phyloP scores from a whole-genome alignment of 2,888 invertebrate species.

The Catocala sponsa region DNA sequence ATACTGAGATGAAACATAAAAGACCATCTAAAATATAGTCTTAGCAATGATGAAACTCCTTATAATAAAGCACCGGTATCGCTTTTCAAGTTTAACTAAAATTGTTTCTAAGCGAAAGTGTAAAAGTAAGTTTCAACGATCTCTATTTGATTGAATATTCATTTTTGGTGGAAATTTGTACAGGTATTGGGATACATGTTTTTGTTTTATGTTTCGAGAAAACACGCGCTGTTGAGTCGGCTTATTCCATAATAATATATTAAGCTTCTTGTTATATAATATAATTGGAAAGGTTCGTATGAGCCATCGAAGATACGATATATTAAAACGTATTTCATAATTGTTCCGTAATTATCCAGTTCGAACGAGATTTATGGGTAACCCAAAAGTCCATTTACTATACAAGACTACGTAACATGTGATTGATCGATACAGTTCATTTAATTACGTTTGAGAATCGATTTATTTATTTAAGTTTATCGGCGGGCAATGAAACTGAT shows the following conservation, averaged over 20 bases:
- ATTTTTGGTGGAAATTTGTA: neutral
- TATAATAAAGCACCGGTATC: slow-evolving; percentile 27
- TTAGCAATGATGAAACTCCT: too few relatives aligned
- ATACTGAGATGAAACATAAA: too few relatives aligned
- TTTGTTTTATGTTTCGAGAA: neutral
- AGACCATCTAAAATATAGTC: too few relatives aligned
- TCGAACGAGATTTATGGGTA: slow-evolving; percentile 66
- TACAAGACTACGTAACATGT: slow-evolving; percentile 52
- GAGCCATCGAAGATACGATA: slow-evolving; percentile 56
- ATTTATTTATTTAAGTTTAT: slow-evolving; percentile 28
- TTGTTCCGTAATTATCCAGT: slow-evolving; percentile 67
- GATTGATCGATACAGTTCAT: slow-evolving; percentile 48
- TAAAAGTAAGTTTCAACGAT: too few relatives aligned
- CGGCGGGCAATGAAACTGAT: slow-evolving; percentile 10
- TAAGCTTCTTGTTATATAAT: slow-evolving; percentile 65
- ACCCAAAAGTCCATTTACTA: slow-evolving; percentile 64
- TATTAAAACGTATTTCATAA: slow-evolving; percentile 70
- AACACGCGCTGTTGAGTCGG: slow-evolving; percentile 37
- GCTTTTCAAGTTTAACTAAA: slow-evolving; percentile 24
- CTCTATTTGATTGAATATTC: neutral
- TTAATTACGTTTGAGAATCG: slow-evolving; percentile 37
- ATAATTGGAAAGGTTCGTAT: slow-evolving; percentile 61
- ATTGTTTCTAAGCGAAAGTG: too few relatives aligned
- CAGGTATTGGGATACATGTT: too few relatives aligned
- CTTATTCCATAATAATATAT: slow-evolving; percentile 56